Conservation (phyloP, 2,113 vertebrate genomes). For the Xenopus laevis region DNA sequence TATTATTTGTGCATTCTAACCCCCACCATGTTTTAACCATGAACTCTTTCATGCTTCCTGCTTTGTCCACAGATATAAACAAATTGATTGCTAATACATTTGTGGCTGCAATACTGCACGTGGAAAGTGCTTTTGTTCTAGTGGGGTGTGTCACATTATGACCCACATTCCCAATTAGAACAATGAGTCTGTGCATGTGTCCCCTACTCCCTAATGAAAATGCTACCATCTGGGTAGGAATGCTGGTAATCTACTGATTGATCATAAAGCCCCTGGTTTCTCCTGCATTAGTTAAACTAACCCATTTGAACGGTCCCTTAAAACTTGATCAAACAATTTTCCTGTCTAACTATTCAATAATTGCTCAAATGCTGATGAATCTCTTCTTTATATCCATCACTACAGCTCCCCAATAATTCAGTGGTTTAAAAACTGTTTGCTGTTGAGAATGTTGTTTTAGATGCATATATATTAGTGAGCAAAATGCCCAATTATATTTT, state of each 20-base stretch:
- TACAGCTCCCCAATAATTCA: no score
- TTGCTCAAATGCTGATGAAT: no score
- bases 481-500: no score
- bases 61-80: not conserved
- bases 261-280: not conserved
- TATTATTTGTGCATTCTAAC: no score
- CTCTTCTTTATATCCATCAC: no score
- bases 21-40: not conserved
- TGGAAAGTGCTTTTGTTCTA: not conserved
- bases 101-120: not conserved
- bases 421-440: no score
- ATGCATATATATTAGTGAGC: no score
- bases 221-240: conserved; percentile 3
- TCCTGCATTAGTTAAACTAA: conserved; percentile 17
- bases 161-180: not conserved
- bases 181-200: not conserved
- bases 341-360: no score
- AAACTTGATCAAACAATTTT: no score
- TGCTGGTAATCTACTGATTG: conserved; percentile 17
- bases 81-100: conserved; percentile 7
- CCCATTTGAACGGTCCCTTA: not conserved
- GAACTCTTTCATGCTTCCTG: not conserved
- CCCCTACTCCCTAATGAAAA: not conserved
- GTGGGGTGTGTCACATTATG: conserved; percentile 23
- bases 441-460: no score